A percentile compares a stretch with the other conserved stretches of the same genome.
Conservation (phyloP, 2,113 vertebrate species). For the Chamaea fasciata region DNA sequence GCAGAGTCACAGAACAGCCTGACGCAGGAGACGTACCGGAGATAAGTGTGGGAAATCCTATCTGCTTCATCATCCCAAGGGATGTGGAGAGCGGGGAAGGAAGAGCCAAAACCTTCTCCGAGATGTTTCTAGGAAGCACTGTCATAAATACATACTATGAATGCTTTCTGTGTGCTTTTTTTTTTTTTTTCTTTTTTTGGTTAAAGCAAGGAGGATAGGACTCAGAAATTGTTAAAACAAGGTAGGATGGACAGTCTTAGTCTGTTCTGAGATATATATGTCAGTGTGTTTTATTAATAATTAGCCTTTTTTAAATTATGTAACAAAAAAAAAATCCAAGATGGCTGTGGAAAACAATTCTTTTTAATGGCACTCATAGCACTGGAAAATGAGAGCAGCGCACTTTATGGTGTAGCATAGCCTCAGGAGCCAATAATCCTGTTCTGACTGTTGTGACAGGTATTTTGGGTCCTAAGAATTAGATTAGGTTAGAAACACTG, state of each 20-base stretch:
- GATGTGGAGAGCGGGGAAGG: not conserved
- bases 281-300: not conserved
- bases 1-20: constrained; percentile 33
- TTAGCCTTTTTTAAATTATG: not conserved
- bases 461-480: not conserved
- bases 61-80: not conserved
- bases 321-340: not conserved
- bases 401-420: accelerated
- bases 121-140: constrained; percentile 28
- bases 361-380: not conserved
- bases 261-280: too few species aligned
- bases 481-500: not conserved
- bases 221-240: not conserved
- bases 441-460: not conserved
- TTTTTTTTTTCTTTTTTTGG: not conserved
- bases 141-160: not conserved
- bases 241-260: not conserved
- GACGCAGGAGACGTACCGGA: not conserved
- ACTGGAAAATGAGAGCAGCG: not conserved
- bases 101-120: not conserved
- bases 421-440: not conserved
- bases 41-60: constrained; percentile 31
- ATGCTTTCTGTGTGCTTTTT: not conserved
- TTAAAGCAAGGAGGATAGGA: not conserved
- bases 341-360: not conserved